phyloP scores from a whole-genome alignment of 2,797 vertebrate species.

The Melanotaenia parkinsoni region DNA sequence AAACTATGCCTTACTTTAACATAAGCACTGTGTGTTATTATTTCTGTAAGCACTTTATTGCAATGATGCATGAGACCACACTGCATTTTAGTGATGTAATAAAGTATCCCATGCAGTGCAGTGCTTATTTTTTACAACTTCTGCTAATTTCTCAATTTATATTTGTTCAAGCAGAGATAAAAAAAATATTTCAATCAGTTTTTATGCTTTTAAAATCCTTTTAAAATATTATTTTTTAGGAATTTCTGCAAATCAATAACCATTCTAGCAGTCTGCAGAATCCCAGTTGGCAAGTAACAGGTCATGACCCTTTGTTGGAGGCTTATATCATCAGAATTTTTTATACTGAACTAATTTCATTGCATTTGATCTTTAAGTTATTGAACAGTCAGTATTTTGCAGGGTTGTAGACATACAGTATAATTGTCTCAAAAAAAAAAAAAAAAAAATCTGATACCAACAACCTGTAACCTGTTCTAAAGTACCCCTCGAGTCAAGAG shows the following conservation, averaged over 20 bases:
- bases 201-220: no score
- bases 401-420: neutral
- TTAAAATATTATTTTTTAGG: neutral
- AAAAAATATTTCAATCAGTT: no score
- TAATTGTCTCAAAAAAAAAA: neutral
- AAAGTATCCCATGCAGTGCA: neutral
- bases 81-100: neutral
- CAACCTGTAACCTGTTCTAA: neutral
- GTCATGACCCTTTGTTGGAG: neutral
- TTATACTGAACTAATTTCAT: neutral
- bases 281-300: neutral
- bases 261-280: neutral
- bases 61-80: neutral
- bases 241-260: neutral
- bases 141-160: neutral
- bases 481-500: neutral
- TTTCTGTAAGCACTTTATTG: conserved; percentile 1
- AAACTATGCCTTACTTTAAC: neutral
- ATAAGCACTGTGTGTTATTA: neutral
- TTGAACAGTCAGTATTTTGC: neutral
- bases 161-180: neutral
- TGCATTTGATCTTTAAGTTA: neutral
- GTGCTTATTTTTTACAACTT: neutral
- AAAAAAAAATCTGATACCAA: neutral
- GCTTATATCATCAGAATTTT: neutral